Evolutionary conservation across 2,888 invertebrate species (phyloP).

Genomic region (Phasia obesa): DNA sequence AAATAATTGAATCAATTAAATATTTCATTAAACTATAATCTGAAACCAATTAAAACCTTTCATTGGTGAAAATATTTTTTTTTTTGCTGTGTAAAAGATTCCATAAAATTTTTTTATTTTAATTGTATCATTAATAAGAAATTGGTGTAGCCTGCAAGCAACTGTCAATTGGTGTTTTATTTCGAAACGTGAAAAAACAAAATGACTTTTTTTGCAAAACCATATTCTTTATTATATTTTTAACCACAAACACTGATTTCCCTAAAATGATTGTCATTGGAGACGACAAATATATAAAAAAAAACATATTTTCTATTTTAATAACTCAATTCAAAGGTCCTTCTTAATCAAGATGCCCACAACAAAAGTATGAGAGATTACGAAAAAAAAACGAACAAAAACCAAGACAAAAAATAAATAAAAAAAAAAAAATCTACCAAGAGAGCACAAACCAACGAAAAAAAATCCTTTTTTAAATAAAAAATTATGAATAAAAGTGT

Average conservation of each 20-base stretch:
- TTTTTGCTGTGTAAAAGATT: too few species aligned
- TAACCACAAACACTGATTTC: constrained; percentile 36
- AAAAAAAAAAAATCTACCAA: constrained; percentile 8
- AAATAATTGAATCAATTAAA: too few species aligned
- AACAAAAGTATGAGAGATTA: constrained; percentile 51
- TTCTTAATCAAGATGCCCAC: constrained; percentile 53
- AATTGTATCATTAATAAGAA: too few species aligned
- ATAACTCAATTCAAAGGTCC: constrained; percentile 54
- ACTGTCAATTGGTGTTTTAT: not conserved
- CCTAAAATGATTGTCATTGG: constrained; percentile 49
- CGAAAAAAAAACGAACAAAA: constrained; percentile 32
- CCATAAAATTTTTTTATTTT: too few species aligned
- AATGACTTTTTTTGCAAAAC: not conserved
- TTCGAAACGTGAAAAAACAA: not conserved
- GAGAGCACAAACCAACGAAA: constrained; percentile 29
- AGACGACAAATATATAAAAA: constrained; percentile 25
- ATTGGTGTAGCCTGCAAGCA: not conserved
- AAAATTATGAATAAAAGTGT: constrained; percentile 60
- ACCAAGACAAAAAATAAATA: constrained; percentile 12
- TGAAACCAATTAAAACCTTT: too few species aligned
- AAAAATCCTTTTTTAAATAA: constrained; percentile 46
- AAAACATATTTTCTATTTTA: constrained; percentile 50
- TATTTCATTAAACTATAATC: too few species aligned
- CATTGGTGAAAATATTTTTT: too few species aligned
- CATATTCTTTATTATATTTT: constrained; percentile 3